These are phyloP conservation scores for Andricus quercusramuli DNA, from an alignment of 2,888 invertebrate genomes.

Conservation along the genomic window DNA sequence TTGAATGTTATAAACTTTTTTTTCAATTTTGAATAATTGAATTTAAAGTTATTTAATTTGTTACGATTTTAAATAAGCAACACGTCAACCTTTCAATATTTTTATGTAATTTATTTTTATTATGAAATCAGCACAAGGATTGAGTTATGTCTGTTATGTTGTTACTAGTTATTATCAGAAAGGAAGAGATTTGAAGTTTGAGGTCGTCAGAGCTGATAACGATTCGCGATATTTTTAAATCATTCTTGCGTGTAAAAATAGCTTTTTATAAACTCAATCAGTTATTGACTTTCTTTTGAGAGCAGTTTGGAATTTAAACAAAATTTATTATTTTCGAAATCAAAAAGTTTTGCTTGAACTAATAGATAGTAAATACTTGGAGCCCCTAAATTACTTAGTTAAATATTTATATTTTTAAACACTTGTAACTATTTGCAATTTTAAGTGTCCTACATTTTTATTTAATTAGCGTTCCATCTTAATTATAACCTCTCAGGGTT, in stretches of 20 bases:
- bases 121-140: not conserved
- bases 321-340: not conserved
- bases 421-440: not conserved
- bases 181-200: not conserved
- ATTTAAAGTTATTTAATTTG: no score
- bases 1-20: no score
- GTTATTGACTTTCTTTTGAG: not conserved
- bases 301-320: not conserved
- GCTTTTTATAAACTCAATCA: not conserved
- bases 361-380: no score
- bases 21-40: no score
- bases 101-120: not conserved
- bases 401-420: not conserved
- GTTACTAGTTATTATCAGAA: not conserved
- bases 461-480: conserved; percentile 23
- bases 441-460: conserved; percentile 21
- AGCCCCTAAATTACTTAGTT: not conserved
- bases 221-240: not conserved
- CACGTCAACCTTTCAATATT: not conserved
- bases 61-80: no score
- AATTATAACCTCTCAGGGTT: conserved; percentile 26
- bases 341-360: not conserved
- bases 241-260: not conserved
- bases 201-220: not conserved
- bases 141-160: not conserved